Evolutionary conservation across 2,888 invertebrate genomes (phyloP), one percentile per base, ranked within the genome.

Genomic region (Cataglyphis albicans): DNA sequence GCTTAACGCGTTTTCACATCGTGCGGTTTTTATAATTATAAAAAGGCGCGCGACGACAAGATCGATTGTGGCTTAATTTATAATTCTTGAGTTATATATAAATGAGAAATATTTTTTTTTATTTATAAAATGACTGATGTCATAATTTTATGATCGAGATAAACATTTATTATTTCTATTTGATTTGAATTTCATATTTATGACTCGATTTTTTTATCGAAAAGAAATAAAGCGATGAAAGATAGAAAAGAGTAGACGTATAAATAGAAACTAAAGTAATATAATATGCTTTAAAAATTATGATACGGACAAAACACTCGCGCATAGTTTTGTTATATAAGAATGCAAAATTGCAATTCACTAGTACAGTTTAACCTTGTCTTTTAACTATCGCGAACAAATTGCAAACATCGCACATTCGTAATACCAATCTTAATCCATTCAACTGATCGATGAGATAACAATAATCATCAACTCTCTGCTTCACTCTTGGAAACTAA

Each of bases 401-500:
- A 38, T 64, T 35, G 12, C 64, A 38, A 21, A 12, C 9, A 38
- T 18, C 38, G 35, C 12, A n/a, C 61, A 15, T 18, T 18, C n/a
- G n/a, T 21, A 38, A 38, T 64, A 65, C 5, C 64, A 15, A 35
- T 38, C 21, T 41, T 21, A 41, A 38, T 65, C 38, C n/a, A 76
- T 76, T 29, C 15, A 55, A 55, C 29, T 65, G 18, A 65, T 25
- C 38, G 38, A 67, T 5, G 52, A 38, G 38, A 25, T 38, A 76
- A 76, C 29, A 52, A 75, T 25, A 6, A 10, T 29, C 7, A 5
- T 32, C 48, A 10, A 35, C 7, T n/a, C 35, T 35, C 6, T 44
- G 4, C 9, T 67, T 67, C 38, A 65, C 38, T 55, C n/a, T 76
- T 55, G 68, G n/a, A 68, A 59, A 32, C 21, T 48, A 59, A 32